Evolutionary conservation across 2,888 invertebrate species (phyloP).

Genomic region (Meiosimyza decipiens): DNA sequence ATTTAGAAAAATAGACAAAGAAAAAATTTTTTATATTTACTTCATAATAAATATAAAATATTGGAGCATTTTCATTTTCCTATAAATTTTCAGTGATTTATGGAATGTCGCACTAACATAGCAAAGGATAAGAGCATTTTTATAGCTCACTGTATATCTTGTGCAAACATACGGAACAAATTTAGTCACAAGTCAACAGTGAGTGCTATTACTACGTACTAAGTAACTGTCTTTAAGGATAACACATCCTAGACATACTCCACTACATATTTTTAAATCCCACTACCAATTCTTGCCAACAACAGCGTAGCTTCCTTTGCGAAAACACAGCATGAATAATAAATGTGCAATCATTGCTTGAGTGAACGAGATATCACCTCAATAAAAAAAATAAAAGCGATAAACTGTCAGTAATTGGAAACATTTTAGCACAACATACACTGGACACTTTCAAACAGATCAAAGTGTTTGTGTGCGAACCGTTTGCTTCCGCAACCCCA

Average conservation of each 20-base stretch:
- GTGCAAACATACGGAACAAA: conserved; percentile 30
- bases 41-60: no score
- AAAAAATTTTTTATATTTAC: no score
- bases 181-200: conserved; percentile 34
- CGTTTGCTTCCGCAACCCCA: not conserved
- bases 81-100: no score
- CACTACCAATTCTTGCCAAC: conserved; percentile 22
- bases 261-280: not conserved
- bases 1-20: no score
- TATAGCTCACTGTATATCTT: no score
- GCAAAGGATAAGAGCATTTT: no score
- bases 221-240: conserved; percentile 2
- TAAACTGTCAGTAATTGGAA: conserved; percentile 39
- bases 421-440: conserved; percentile 34
- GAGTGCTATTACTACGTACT: not conserved
- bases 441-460: not conserved
- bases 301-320: no score
- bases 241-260: not conserved
- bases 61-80: no score
- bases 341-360: conserved; percentile 35
- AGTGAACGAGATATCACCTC: conserved; percentile 2
- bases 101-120: no score
- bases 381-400: conserved; percentile 27
- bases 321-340: conserved; percentile 38
- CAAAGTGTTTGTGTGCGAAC: not conserved